Percentiles rank a stretch among this genome's conserved stretches.
Evolutionary conservation across 2,888 invertebrate species (phyloP).

Genomic region (Polyploca ridens): DNA sequence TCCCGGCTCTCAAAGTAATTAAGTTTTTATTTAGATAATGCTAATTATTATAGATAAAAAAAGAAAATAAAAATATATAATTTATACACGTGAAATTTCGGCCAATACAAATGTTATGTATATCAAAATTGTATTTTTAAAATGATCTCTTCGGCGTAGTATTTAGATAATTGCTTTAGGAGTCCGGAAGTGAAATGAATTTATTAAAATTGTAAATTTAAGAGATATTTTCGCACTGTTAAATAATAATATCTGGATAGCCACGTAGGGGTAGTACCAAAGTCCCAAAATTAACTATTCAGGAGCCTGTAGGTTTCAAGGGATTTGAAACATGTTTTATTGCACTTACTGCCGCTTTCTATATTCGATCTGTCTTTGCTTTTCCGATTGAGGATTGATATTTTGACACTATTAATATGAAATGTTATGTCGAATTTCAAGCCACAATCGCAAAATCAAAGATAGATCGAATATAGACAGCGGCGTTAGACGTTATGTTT

Average conservation of each 20-base stretch:
- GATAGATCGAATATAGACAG: no score
- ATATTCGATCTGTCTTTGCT: no score
- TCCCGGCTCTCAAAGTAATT: conserved; percentile 85
- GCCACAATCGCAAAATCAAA: no score
- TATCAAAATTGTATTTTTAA: conserved; percentile 83
- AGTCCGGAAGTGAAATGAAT: conserved; percentile 82
- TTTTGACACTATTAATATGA: no score
- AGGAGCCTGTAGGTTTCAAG: conserved; percentile 18
- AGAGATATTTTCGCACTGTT: conserved; percentile 84
- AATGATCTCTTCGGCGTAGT: conserved; percentile 82
- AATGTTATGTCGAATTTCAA: no score
- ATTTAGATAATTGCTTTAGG: conserved; percentile 81
- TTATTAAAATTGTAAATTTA: conserved; percentile 79
- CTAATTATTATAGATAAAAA: conserved; percentile 58
- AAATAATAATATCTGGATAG: conserved; percentile 67
- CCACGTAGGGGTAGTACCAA: conserved; percentile 52
- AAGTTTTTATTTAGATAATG: conserved; percentile 75
- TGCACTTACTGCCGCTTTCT: no score
- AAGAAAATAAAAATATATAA: conserved; percentile 62
- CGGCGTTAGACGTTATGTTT: no score
- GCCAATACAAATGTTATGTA: conserved; percentile 80
- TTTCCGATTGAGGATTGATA: no score
- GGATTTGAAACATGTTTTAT: no score
- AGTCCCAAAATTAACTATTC: conserved; percentile 11
- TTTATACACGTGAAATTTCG: conserved; percentile 76